These are phyloP conservation scores for Rhinichthys klamathensis DNA, from an alignment of 2,113 vertebrate genomes.

Conservation along the genomic window DNA sequence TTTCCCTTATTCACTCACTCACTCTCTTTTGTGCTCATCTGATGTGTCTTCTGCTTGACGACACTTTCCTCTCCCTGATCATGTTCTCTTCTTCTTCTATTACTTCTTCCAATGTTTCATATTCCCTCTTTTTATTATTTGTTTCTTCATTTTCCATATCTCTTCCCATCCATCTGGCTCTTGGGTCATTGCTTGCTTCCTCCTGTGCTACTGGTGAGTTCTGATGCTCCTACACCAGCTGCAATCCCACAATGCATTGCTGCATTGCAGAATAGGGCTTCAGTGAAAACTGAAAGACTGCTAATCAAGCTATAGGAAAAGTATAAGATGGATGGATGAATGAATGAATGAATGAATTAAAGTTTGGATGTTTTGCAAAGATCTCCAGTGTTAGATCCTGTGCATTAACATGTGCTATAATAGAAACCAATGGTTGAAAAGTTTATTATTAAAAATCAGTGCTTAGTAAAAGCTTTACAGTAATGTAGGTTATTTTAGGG, in stretches of 20 bases:
- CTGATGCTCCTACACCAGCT: constrained; percentile 58
- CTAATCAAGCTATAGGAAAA: background rate
- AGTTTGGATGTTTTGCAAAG: background rate
- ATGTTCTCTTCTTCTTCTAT: background rate
- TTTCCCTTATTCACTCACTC: constrained; percentile 50
- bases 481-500: background rate
- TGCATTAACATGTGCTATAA: background rate
- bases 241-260: constrained; percentile 50
- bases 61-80: constrained; percentile 2
- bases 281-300: constrained; percentile 5
- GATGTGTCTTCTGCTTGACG: constrained; percentile 7
- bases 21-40: constrained; percentile 30
- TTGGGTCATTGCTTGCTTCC: constrained; percentile 84
- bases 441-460: background rate
- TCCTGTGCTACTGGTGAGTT: constrained; percentile 89
- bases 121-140: constrained; percentile 34
- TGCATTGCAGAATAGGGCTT: constrained; percentile 44
- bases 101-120: constrained; percentile 29
- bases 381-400: background rate
- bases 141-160: constrained; percentile 32
- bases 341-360: background rate
- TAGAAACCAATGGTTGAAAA: background rate
- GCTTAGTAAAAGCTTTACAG: background rate
- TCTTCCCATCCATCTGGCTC: constrained; percentile 68
- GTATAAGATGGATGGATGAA: background rate